Evolutionary conservation across 2,113 vertebrate genomes (phyloP), one percentile per base, ranked within the genome.

Genomic region (Brachypodius melanocephalos): DNA sequence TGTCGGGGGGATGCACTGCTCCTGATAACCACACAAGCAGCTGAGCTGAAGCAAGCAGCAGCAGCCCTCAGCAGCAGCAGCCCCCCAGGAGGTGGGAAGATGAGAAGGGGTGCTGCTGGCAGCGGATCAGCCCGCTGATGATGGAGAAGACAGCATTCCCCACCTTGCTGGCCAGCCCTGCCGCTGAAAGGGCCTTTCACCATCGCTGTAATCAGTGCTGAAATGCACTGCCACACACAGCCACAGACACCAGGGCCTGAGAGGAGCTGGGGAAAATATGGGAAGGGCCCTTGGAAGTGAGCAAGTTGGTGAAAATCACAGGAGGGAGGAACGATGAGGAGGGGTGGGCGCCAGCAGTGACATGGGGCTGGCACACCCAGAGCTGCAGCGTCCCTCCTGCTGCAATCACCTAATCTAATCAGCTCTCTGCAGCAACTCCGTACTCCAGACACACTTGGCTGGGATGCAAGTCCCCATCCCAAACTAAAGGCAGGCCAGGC

Each of bases 111-210:
- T 36, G 43, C 68, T 84, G 62, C 49, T 38, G 77, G 48, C 52
- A 46, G 66, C 4, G 3, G 58, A 78, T 59, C 36, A 43, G n/a
- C 9, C 3, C 0, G 2, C 26, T 2, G 8, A 7, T 21, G 14
- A 66, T n/a, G 31, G 71, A 95, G 45, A 72, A 76, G 42, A 45
- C 57, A 81, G 63, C 21, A 43, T 45, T 67, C 13, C 28, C 14
- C 52, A 61, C n/a, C 40, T 82, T 0, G 0, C 24, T 0, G 0
- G 79, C 26, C 74, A 88, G 61, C 31, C 25, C 24, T 0, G 1
- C n/a, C 2, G 12, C n/a, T 4, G 0, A 81, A 51, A 95, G 71
- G 36, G n/a, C 31, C 46, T 92, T 87, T 90, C 46, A 40, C 24
- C 5, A 1, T 17, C 19, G 5, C 26, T 40, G 48, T 22, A 51